Conservation (phyloP, 2,888 invertebrate species). For the Netelia virgata region DNA sequence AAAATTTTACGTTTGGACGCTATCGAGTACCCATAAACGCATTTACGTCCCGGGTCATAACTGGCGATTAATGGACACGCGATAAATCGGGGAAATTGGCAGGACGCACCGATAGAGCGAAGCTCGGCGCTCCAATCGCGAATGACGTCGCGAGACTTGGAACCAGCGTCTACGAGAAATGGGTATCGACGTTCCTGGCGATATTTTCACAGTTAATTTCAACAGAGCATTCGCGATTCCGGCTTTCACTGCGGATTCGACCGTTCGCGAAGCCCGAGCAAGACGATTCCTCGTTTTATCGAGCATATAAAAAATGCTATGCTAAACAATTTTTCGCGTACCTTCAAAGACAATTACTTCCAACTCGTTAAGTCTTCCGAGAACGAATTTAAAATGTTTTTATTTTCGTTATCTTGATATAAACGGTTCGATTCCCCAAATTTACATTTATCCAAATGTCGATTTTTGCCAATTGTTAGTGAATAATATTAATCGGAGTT, state of each 20-base stretch:
- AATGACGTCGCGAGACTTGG: slow-evolving; percentile 1
- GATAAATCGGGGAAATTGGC: slow-evolving; percentile 70
- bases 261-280: not conserved
- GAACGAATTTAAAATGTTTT: not conserved
- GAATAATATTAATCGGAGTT: too few species aligned
- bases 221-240: not conserved
- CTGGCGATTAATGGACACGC: slow-evolving; percentile 68
- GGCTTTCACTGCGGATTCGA: not conserved
- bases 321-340: not conserved
- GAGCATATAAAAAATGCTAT: not conserved
- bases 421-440: not conserved
- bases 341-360: not conserved
- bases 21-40: slow-evolving; percentile 68
- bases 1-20: slow-evolving; percentile 59
- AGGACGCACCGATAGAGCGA: slow-evolving; percentile 49
- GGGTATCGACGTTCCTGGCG: not conserved
- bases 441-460: not conserved
- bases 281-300: not conserved
- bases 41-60: slow-evolving; percentile 65
- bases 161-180: slow-evolving; percentile 25
- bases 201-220: slow-evolving; percentile 16
- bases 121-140: slow-evolving; percentile 18
- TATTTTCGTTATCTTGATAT: not conserved
- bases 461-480: too few species aligned
- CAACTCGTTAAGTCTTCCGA: not conserved